These are phyloP conservation scores for Laticauda colubrina DNA, from an alignment of 2,113 vertebrate genomes.

Conservation along the genomic window DNA sequence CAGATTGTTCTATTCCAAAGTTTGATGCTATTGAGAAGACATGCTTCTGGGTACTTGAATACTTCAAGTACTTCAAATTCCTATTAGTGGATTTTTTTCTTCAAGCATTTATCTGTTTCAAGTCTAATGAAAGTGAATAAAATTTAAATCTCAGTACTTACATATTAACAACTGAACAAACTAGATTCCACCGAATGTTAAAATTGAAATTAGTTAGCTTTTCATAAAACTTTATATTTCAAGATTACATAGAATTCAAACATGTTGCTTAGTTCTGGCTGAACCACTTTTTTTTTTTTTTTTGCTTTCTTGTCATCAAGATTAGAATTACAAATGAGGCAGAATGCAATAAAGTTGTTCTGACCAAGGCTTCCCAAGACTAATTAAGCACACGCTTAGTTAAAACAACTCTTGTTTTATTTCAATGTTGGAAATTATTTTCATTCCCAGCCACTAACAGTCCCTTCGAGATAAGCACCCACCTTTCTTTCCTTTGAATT, in stretches of 20 bases:
- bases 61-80: not conserved
- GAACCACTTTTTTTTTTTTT: not conserved
- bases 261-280: not conserved
- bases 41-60: not conserved
- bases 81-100: not conserved
- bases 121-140: not conserved
- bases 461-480: too few species aligned
- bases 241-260: not conserved
- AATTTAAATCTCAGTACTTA: not conserved
- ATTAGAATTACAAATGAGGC: slow-evolving; percentile 24
- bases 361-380: too few species aligned
- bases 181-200: not conserved
- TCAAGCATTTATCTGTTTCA: not conserved
- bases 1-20: not conserved
- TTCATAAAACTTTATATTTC: not conserved
- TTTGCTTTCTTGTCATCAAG: slow-evolving; percentile 1
- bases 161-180: not conserved
- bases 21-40: not conserved
- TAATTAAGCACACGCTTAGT: too few species aligned
- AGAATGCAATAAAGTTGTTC: slow-evolving; percentile 44
- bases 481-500: too few species aligned
- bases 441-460: too few species aligned
- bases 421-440: too few species aligned
- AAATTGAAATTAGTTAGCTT: not conserved
- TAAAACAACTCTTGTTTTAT: too few species aligned